phyloP scores from a whole-genome alignment of 2,888 invertebrate genomes.

The Polydesmus complanatus region DNA sequence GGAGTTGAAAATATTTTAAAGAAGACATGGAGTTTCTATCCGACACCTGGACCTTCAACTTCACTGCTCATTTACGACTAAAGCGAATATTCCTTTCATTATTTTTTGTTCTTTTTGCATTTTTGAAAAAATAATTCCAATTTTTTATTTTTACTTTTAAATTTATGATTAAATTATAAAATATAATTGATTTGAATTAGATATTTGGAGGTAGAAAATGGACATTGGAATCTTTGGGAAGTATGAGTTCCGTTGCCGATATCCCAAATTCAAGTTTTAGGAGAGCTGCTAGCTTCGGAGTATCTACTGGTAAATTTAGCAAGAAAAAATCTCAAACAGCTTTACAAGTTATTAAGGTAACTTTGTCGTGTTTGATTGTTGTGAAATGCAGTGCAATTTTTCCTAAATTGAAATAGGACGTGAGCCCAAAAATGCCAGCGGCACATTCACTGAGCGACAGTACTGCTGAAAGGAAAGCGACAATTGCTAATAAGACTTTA shows the following conservation, averaged over 20 bases:
- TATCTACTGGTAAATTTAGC: slow-evolving; percentile 21
- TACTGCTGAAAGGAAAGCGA: slow-evolving; percentile 10
- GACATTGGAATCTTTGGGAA: slow-evolving; percentile 45
- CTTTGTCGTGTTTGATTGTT: not conserved
- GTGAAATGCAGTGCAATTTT: not conserved
- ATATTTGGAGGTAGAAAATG: slow-evolving; percentile 76
- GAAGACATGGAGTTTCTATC: too few species aligned
- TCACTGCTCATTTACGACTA: too few species aligned
- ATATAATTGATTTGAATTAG: slow-evolving; percentile 31
- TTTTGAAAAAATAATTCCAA: too few species aligned
- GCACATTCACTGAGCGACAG: slow-evolving; percentile 12
- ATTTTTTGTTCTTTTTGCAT: too few species aligned
- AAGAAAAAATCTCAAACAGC: slow-evolving; percentile 52
- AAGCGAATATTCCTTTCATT: too few species aligned
- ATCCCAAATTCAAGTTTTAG: slow-evolving; percentile 19
- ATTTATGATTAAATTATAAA: not conserved
- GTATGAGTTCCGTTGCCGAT: slow-evolving; percentile 40
- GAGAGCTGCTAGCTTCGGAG: slow-evolving; percentile 22
- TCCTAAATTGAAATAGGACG: slow-evolving; percentile 2
- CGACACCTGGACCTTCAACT: too few species aligned
- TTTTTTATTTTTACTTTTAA: too few species aligned
- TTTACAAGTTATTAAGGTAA: slow-evolving; percentile 39
- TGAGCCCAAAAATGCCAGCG: slow-evolving; percentile 14
- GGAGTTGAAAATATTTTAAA: too few species aligned
- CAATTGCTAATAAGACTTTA: not conserved